These are phyloP conservation scores for Xiphophorus birchmanni DNA, from an alignment of 2,797 vertebrate genomes.

Conservation along the genomic window DNA sequence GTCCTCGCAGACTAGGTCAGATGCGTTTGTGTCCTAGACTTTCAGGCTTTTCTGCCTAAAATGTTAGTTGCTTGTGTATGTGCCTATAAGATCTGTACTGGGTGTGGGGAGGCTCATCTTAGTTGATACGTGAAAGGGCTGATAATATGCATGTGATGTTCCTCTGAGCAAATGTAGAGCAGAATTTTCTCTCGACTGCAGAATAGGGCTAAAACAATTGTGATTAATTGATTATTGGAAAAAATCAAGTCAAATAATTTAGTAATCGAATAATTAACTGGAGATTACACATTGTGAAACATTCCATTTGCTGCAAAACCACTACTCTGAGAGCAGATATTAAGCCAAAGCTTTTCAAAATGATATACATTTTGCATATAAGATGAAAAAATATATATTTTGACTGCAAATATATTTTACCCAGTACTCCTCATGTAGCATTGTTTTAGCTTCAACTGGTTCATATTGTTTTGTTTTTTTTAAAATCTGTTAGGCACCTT, in stretches of 20 bases:
- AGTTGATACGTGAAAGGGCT: background rate
- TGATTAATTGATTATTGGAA: background rate
- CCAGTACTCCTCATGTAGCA: background rate
- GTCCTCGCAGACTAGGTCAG: conserved; percentile 90
- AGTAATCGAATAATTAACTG: background rate
- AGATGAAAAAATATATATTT: background rate
- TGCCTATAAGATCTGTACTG: background rate
- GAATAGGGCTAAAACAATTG: background rate
- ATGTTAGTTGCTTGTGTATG: background rate
- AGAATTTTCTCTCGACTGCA: background rate
- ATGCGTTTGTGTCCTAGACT: background rate
- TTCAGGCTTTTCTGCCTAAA: background rate
- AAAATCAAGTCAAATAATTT: background rate
- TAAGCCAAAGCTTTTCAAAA: background rate
- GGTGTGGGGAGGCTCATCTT: background rate
- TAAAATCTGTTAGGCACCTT: background rate
- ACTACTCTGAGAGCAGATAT: background rate
- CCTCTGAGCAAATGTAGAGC: background rate
- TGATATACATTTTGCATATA: background rate
- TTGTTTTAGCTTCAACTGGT: background rate
- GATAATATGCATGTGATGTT: background rate
- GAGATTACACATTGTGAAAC: background rate
- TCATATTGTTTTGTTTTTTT: background rate
- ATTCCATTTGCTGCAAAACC: background rate
- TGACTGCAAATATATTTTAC: background rate